Conservation (phyloP, 2,797 vertebrate genomes). For the Petrocephalus sullivani region DNA sequence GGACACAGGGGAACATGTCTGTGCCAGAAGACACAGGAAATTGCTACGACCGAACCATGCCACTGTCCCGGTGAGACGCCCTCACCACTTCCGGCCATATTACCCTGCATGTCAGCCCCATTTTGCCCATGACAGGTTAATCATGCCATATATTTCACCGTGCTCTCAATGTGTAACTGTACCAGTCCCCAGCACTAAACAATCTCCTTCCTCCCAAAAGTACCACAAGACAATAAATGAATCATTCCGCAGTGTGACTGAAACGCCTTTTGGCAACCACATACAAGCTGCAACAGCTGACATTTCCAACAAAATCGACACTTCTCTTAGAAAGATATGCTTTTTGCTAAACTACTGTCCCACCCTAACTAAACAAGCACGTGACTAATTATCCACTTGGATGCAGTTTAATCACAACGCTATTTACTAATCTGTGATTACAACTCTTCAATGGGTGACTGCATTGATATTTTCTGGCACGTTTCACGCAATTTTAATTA, state of each 20-base stretch:
- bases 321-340: neutral
- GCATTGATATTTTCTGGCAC: neutral
- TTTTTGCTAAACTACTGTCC: neutral
- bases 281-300: neutral
- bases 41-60: neutral
- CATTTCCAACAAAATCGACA: neutral
- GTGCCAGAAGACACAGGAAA: neutral
- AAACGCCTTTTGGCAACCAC: neutral
- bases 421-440: conserved; percentile 1
- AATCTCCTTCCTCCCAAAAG: neutral
- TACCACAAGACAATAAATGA: neutral
- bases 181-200: neutral
- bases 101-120: neutral
- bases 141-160: neutral
- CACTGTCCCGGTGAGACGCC: neutral
- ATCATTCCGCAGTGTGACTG: neutral
- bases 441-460: neutral
- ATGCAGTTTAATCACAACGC: neutral
- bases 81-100: neutral
- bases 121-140: neutral
- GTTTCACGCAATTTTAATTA: neutral
- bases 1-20: neutral
- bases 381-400: neutral
- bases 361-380: neutral
- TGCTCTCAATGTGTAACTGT: neutral